Conservation (phyloP, 2,888 invertebrate species). For the Coelinius sp. region DNA sequence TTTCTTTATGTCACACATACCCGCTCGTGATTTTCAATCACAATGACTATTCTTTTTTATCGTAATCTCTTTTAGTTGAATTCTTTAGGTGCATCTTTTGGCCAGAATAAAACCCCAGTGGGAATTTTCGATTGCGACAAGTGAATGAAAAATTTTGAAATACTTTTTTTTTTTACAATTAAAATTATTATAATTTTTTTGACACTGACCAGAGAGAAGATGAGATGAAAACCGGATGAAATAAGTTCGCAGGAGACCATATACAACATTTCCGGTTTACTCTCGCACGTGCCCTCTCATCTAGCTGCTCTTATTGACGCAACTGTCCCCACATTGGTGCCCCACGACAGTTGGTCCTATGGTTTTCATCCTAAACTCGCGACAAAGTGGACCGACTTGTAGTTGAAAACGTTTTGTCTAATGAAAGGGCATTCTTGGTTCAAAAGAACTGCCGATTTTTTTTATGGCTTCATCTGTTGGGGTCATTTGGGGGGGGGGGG, state of each 20-base stretch:
- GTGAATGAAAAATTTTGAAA: not conserved
- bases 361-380: not conserved
- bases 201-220: constrained; percentile 22
- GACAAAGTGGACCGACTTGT: constrained; percentile 11
- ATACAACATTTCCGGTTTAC: constrained; percentile 28
- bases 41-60: constrained; percentile 35
- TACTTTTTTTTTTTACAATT: not conserved
- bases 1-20: constrained; percentile 13
- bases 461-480: not conserved
- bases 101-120: not conserved
- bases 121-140: not conserved
- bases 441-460: not conserved
- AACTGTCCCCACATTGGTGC: constrained; percentile 40
- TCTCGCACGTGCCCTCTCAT: constrained; percentile 40
- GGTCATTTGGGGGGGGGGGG: not conserved
- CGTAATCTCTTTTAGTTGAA: not conserved
- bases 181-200: not conserved
- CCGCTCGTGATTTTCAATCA: constrained; percentile 4
- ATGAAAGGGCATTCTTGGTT: not conserved
- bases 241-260: constrained; percentile 33
- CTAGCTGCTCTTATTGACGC: constrained; percentile 43
- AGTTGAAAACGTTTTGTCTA: constrained; percentile 1
- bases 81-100: not conserved
- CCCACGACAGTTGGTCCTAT: constrained; percentile 43
- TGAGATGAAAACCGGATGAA: constrained; percentile 5